phyloP scores from a whole-genome alignment of 2,113 vertebrate genomes.

The Machaerirhynchus nigripectus region DNA sequence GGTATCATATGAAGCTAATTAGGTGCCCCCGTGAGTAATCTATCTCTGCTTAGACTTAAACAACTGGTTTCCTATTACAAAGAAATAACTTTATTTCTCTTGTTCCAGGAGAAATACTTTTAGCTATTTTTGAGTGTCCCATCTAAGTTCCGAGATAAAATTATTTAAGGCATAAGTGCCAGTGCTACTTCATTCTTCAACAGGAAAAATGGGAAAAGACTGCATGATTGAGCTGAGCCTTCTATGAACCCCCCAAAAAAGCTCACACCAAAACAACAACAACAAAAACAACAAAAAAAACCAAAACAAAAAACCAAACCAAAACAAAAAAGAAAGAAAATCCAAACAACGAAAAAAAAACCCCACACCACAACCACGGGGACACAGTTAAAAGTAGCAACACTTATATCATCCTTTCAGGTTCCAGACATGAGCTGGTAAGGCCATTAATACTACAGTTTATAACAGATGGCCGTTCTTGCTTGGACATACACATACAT shows the following conservation, averaged over 20 bases:
- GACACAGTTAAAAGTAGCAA: conserved; percentile 43
- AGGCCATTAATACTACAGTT: conserved; percentile 21
- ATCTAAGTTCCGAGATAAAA: not conserved
- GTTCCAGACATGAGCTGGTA: conserved; percentile 12
- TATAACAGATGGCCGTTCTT: conserved; percentile 29
- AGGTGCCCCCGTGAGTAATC: not conserved
- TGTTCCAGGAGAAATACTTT: not conserved
- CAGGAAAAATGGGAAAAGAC: not conserved
- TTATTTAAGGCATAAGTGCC: not conserved
- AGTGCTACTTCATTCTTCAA: not conserved
- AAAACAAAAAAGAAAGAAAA: not conserved
- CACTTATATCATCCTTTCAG: conserved; percentile 51
- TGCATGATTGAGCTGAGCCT: not conserved
- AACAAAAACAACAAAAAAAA: not conserved
- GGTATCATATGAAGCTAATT: conserved; percentile 6
- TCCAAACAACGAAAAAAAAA: not conserved
- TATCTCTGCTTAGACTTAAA: not conserved
- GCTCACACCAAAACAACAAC: not conserved
- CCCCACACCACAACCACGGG: not conserved
- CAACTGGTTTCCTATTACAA: conserved; percentile 5
- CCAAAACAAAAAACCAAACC: too few relatives aligned
- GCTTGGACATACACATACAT: conserved; percentile 37
- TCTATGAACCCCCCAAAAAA: not conserved
- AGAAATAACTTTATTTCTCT: not conserved
- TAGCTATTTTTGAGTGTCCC: not conserved